These are phyloP conservation scores for Rhinopomastus cyanomelas DNA, from an alignment of 2,113 vertebrate species.

Conservation along the genomic window DNA sequence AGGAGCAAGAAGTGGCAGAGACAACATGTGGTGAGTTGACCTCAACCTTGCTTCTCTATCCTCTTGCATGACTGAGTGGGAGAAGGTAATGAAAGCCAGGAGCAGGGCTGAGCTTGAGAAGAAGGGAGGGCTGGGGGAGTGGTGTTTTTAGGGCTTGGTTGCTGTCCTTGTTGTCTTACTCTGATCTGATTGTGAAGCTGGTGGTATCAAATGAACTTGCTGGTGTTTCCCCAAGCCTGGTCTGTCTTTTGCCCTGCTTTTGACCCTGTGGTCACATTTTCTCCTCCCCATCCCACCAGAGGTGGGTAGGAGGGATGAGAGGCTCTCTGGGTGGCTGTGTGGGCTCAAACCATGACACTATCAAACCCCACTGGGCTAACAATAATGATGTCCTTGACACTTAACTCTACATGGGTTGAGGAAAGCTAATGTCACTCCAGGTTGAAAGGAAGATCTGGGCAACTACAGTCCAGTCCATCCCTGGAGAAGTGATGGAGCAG, in stretches of 20 bases:
- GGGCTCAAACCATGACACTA: neutral
- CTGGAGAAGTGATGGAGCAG: too few species aligned
- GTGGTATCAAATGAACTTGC: neutral
- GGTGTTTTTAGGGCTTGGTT: too few species aligned
- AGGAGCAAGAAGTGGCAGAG: neutral
- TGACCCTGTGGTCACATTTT: neutral
- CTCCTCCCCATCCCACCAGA: too few species aligned
- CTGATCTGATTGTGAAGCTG: neutral
- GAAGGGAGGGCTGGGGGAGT: neutral
- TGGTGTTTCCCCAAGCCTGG: neutral
- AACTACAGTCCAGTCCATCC: too few species aligned
- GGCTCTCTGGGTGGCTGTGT: neutral
- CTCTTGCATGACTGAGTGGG: neutral
- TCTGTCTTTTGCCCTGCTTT: neutral
- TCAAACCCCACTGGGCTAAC: neutral
- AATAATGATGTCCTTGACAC: neutral
- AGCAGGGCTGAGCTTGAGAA: neutral
- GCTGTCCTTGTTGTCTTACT: neutral
- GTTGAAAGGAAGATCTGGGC: too few species aligned
- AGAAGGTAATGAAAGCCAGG: neutral
- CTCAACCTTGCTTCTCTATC: neutral
- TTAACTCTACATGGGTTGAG: neutral
- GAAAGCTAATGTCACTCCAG: too few species aligned
- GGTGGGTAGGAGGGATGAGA: neutral
- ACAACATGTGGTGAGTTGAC: neutral